phyloP scores from a whole-genome alignment of 37 sponge, comb jelly and placozoan species.

The Halichondria panicea region DNA sequence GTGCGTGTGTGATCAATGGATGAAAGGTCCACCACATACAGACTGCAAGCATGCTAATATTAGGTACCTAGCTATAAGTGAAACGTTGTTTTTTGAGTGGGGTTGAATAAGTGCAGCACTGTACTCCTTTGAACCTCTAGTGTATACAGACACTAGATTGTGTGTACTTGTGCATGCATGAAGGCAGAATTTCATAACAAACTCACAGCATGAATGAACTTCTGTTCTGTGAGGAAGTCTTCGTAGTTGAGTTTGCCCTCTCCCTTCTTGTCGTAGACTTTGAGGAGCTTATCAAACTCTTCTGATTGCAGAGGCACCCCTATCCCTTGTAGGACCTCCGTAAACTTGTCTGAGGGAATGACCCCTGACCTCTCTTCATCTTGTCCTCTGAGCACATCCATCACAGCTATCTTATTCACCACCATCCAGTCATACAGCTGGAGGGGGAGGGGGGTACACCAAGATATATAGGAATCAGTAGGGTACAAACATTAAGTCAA shows the following conservation, averaged over 20 bases:
- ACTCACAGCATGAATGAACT: slow-evolving; percentile 79
- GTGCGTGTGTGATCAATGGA: too few relatives aligned
- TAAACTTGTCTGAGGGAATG: slow-evolving; percentile 47
- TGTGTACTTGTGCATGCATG: not conserved
- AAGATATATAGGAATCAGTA: not conserved
- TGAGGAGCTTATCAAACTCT: slow-evolving; percentile 41
- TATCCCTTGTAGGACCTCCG: slow-evolving; percentile 1
- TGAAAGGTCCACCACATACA: too few relatives aligned
- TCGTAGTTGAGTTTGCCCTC: slow-evolving; percentile 70
- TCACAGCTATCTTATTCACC: slow-evolving; percentile 45
- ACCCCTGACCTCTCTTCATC: slow-evolving; percentile 20
- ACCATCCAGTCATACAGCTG: slow-evolving; percentile 86
- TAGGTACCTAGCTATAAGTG: too few relatives aligned
- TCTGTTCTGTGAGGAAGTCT: slow-evolving; percentile 73
- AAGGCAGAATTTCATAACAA: too few relatives aligned
- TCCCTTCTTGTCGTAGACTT: slow-evolving; percentile 77
- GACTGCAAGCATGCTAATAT: too few relatives aligned
- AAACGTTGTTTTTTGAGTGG: not conserved
- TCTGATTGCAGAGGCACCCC: slow-evolving; percentile 35
- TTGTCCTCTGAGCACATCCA: slow-evolving; percentile 27
- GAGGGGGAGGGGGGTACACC: not conserved
- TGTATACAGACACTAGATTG: not conserved
- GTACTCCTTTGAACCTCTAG: not conserved
- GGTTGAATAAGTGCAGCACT: not conserved
- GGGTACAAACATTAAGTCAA: too few relatives aligned